These are phyloP conservation scores for Piprites chloris DNA, from an alignment of 2,113 vertebrate genomes.

Conservation along the genomic window DNA sequence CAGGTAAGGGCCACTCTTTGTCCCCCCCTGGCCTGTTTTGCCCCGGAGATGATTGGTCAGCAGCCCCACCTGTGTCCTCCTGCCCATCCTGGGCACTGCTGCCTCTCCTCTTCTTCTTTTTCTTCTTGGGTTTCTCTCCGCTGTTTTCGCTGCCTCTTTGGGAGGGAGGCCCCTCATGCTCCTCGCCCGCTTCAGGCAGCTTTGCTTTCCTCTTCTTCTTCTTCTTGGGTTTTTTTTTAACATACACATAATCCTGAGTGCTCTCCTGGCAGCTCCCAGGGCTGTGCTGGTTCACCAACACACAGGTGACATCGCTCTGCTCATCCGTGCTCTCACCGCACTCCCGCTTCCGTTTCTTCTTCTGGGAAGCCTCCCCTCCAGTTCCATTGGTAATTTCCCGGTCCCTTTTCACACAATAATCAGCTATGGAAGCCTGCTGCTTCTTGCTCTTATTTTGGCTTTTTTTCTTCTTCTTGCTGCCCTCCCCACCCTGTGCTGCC, in stretches of 20 bases:
- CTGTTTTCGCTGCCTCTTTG: rapidly evolving
- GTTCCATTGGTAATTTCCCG: not conserved
- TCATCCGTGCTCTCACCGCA: rapidly evolving
- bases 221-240: not conserved
- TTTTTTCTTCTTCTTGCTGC: not conserved
- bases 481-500: not conserved
- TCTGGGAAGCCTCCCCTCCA: not conserved
- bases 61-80: rapidly evolving
- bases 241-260: rapidly evolving
- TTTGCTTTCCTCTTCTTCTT: not conserved
- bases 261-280: not conserved
- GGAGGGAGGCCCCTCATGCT: not conserved
- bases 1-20: rapidly evolving
- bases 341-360: not conserved
- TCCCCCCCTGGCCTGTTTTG: not conserved
- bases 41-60: not conserved
- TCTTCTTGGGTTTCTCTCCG: not conserved
- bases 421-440: not conserved
- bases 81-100: not conserved
- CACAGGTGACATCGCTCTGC: not conserved
- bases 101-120: not conserved
- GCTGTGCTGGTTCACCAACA: not conserved
- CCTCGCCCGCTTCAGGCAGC: rapidly evolving
- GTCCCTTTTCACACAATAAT: not conserved
- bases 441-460: rapidly evolving